phyloP scores from a whole-genome alignment of 2,113 vertebrate genomes.

The Daboia siamensis region DNA sequence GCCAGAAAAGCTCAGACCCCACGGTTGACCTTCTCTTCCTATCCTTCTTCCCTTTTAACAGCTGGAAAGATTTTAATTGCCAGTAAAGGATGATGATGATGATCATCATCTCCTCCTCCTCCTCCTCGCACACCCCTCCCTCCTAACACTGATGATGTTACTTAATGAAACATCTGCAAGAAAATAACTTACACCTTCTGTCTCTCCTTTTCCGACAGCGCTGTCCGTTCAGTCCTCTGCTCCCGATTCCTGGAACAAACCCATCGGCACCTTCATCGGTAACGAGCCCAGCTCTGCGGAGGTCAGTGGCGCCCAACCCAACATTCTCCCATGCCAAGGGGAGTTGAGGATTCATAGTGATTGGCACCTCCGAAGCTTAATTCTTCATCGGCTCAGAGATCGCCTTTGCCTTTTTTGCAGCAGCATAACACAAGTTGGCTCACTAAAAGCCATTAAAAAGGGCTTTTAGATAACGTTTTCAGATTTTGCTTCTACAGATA shows the following conservation, averaged over 20 bases:
- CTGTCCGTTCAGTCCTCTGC: slow-evolving; percentile 85
- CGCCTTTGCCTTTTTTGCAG: too few species aligned
- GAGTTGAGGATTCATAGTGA: not conserved
- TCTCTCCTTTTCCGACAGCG: slow-evolving; percentile 67
- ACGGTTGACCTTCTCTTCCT: not conserved
- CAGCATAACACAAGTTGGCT: too few species aligned
- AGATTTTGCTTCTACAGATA: too few species aligned
- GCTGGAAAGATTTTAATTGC: too few species aligned
- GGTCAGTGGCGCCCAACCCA: slow-evolving; percentile 68
- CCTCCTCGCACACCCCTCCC: not conserved
- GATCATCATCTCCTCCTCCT: not conserved
- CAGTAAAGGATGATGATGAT: too few species aligned
- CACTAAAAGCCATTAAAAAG: too few species aligned
- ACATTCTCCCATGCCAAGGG: not conserved
- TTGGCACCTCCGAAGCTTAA: not conserved
- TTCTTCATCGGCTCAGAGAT: too few species aligned
- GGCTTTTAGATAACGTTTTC: too few species aligned
- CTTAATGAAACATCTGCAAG: not conserved
- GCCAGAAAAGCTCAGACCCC: not conserved
- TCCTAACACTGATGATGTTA: not conserved
- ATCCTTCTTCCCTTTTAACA: too few species aligned
- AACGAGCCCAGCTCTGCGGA: slow-evolving; percentile 84
- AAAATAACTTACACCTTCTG: too few species aligned
- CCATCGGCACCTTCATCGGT: slow-evolving; percentile 83
- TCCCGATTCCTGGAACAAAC: slow-evolving; percentile 93